Evolutionary conservation across 2,113 vertebrate species (phyloP), one percentile per base, ranked within the genome.

Genomic region (Oplegnathus fasciatus): DNA sequence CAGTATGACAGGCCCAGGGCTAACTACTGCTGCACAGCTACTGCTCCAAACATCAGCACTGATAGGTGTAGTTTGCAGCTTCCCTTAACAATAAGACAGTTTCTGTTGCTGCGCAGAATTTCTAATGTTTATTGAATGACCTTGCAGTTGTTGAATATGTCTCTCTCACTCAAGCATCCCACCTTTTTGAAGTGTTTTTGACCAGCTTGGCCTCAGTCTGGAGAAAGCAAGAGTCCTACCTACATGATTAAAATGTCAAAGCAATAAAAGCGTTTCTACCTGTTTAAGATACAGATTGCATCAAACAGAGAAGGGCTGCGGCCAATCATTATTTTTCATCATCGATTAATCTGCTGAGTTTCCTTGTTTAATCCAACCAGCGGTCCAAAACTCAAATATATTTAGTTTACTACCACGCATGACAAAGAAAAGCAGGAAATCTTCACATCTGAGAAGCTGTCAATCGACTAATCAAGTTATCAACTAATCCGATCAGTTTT

Each of bases 1-100:
- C 84, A 86, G 46, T 88, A 89, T 94, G 93, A 95, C 83, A 67
- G 54, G 86, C 93, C 85, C 81, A 30, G 60, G 88, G 93, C 91
- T 40, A 75, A 48, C n/a, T 2, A 48, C 7, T 32, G 42, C 81
- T 82, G 65, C 68, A 78, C 40, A 40, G 14, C 34, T 6, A 22
- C 44, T 30, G 17, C 1, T 20, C 4, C 42, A 66, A 6, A 80
- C 46, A 37, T 7, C 57, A 13, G 26, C 52, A 28, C 54, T 54
- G 44, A 24, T 37, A 22, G 28, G 50, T 68, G 50, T 0, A 10
- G 28, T 55, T 55, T 80, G 9, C 14, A 71, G 15, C 22, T 14
- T 61, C 6, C 6, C 17, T 1, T 0, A 6, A 37, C 40, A 60
- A 7, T 28, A 22, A 5, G 14, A 50, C 14, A 11, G 26, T 5